Conservation (phyloP, 2,797 vertebrate species). For the Paramormyrops hopkinsi region DNA sequence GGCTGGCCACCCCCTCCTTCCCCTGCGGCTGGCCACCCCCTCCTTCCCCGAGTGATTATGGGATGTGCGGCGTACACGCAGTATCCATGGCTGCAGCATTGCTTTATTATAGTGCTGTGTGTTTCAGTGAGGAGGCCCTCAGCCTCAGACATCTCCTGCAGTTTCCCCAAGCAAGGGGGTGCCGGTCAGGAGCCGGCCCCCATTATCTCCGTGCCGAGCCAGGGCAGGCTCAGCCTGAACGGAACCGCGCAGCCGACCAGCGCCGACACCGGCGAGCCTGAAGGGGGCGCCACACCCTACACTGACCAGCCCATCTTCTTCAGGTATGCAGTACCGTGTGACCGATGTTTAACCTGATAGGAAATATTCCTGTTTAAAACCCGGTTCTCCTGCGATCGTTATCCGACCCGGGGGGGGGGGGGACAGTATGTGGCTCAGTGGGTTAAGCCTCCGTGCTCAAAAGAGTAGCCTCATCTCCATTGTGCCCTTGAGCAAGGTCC, state of each 20-base stretch:
- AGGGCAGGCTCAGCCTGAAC: slow-evolving; percentile 65
- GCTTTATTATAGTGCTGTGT: slow-evolving; percentile 42
- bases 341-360: neutral
- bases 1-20: neutral
- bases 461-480: neutral
- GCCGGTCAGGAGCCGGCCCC: slow-evolving; percentile 73
- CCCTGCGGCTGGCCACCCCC: neutral
- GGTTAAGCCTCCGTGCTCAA: neutral
- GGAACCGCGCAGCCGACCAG: slow-evolving; percentile 54
- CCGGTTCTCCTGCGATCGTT: neutral
- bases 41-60: neutral
- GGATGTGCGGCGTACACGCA: neutral
- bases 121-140: slow-evolving; percentile 76
- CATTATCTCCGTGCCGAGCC: slow-evolving; percentile 81
- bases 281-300: slow-evolving; percentile 56
- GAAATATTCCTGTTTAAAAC: neutral
- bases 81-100: slow-evolving; percentile 4
- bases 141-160: slow-evolving; percentile 80
- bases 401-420: neutral
- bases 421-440: neutral
- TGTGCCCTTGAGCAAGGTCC: neutral
- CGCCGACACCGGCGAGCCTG: slow-evolving; percentile 47
- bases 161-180: slow-evolving; percentile 73
- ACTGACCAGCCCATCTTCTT: slow-evolving; percentile 93
- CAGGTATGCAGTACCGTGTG: slow-evolving; percentile 60